Conservation (phyloP, 1,140 invertebrate genomes). For the Megathymus violae region DNA sequence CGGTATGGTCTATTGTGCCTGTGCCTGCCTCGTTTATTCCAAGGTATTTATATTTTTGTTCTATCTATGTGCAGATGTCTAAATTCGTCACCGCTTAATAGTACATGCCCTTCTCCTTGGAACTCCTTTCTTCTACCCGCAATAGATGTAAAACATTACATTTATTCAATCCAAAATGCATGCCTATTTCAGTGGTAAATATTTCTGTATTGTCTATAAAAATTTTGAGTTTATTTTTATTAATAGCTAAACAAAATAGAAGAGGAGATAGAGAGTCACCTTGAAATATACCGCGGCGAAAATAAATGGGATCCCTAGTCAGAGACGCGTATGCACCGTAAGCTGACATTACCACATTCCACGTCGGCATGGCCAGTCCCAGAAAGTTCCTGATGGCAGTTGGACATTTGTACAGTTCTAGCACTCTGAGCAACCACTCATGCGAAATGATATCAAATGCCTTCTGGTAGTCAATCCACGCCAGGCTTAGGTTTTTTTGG, state of each 20-base stretch:
- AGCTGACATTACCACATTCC: conserved; percentile 19
- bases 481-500: conserved; percentile 33
- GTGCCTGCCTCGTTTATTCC: conserved; percentile 18
- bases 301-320: conserved; percentile 5
- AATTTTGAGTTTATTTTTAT: conserved; percentile 28
- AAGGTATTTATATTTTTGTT: conserved; percentile 33
- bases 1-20: conserved; percentile 16
- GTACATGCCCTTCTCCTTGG: conserved; percentile 11
- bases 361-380: neutral
- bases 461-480: conserved; percentile 36
- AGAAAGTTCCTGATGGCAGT: neutral
- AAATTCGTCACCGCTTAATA: conserved; percentile 25
- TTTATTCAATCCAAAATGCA: conserved; percentile 37
- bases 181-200: conserved; percentile 35
- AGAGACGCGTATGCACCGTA: neutral
- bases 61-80: neutral
- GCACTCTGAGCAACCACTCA: conserved; percentile 21
- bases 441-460: conserved; percentile 31
- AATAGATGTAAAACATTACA: conserved; percentile 32
- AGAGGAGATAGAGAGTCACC: conserved; percentile 4
- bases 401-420: conserved; percentile 30
- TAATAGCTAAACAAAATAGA: conserved; percentile 2
- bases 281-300: conserved; percentile 1
- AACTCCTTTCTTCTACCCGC: conserved; percentile 2
- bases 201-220: conserved; percentile 26